Percentiles rank a stretch among this genome's conserved stretches.
These are phyloP conservation scores for Diadophis punctatus DNA, from an alignment of 2,113 vertebrate species.

Conservation along the genomic window DNA sequence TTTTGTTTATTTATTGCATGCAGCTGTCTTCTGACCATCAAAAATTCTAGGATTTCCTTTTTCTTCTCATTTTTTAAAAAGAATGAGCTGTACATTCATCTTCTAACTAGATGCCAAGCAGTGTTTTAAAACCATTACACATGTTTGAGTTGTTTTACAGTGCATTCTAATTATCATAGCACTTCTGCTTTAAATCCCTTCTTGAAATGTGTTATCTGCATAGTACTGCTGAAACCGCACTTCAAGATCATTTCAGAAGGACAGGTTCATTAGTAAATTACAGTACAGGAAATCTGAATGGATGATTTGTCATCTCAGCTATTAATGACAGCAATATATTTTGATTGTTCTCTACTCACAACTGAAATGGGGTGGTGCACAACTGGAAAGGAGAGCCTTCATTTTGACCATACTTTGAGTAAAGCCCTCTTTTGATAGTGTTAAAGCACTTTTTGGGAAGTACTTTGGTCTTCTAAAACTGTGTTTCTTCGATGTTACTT, in stretches of 20 bases:
- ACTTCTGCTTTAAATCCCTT: not conserved
- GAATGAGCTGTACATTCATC: conserved; percentile 29
- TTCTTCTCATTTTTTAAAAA: not conserved
- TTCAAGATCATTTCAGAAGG: conserved; percentile 27
- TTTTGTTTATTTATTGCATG: not conserved
- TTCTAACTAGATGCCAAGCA: conserved; percentile 51
- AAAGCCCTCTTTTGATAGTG: not conserved
- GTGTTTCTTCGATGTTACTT: not conserved
- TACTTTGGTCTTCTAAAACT: not conserved
- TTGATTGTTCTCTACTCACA: conserved; percentile 56
- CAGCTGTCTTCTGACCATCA: not conserved
- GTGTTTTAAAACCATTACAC: conserved; percentile 47
- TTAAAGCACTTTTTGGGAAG: not conserved
- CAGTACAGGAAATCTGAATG: conserved; percentile 56
- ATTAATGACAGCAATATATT: conserved; percentile 65
- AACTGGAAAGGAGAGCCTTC: not conserved
- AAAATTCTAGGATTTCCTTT: not conserved
- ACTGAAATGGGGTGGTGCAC: not conserved
- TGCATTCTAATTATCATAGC: conserved; percentile 37
- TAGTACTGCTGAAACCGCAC: conserved; percentile 31
- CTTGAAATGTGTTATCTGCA: not conserved
- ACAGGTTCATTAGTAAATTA: conserved; percentile 54
- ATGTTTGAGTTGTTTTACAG: conserved; percentile 48
- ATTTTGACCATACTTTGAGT: not conserved
- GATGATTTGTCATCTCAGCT: conserved; percentile 47